Percentiles rank a stretch among this genome's conserved stretches.
These are phyloP conservation scores for Sphyrna mokarran DNA, from an alignment of 2,113 vertebrate species.

Conservation along the genomic window DNA sequence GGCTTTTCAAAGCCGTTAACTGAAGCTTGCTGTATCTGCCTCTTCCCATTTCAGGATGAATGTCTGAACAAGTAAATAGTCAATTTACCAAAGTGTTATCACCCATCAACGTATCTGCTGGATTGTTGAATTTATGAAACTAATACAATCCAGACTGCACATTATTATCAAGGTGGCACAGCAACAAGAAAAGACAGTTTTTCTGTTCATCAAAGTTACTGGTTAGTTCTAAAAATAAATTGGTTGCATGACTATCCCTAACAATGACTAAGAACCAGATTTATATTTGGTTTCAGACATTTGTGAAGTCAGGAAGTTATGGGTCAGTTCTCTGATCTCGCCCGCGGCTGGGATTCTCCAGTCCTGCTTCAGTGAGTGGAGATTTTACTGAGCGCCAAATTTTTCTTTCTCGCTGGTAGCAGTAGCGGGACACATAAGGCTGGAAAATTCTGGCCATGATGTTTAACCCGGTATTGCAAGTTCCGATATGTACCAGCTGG, in stretches of 20 bases:
- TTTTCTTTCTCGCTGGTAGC: no score
- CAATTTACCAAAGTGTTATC: background rate
- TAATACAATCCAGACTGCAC: background rate
- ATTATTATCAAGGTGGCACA: background rate
- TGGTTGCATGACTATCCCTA: no score
- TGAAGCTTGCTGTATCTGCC: background rate
- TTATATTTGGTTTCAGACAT: background rate
- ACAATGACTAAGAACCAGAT: background rate
- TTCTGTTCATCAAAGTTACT: background rate
- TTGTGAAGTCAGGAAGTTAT: background rate
- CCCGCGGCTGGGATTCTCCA: no score
- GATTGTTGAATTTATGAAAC: background rate
- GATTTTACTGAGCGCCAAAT: no score
- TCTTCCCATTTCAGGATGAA: background rate
- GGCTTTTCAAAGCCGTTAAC: background rate
- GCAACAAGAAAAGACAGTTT: background rate
- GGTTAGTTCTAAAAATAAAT: background rate
- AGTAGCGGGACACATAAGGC: no score
- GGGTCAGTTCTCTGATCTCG: no score
- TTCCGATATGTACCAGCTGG: background rate
- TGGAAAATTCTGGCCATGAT: no score
- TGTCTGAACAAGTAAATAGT: background rate
- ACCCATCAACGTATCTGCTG: background rate
- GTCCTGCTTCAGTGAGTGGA: no score
- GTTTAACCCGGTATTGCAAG: background rate